phyloP scores from a whole-genome alignment of 2,113 vertebrate species.

The Platichthys stellatus region DNA sequence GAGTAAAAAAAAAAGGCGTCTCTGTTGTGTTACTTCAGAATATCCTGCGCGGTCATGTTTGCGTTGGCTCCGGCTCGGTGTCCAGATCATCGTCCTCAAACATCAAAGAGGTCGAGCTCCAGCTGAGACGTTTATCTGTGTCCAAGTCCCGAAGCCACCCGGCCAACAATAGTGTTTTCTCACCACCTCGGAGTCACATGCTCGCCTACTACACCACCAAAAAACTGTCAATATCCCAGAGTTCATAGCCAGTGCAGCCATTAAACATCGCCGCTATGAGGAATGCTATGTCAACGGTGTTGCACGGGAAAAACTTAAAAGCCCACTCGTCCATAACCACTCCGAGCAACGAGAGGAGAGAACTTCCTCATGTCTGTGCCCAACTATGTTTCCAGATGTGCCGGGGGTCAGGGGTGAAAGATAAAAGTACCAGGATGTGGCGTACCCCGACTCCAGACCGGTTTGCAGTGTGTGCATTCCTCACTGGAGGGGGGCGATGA shows the following conservation, averaged over 20 bases:
- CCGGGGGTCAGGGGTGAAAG: conserved; percentile 89
- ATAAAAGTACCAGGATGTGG: conserved; percentile 97
- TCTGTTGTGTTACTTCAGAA: conserved; percentile 70
- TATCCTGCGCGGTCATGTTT: conserved; percentile 82
- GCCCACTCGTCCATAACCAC: conserved; percentile 79
- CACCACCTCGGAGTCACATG: conserved; percentile 77
- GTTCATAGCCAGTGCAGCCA: conserved; percentile 84
- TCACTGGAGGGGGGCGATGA: conserved; percentile 86
- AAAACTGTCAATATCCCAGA: conserved; percentile 81
- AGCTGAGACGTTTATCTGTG: conserved; percentile 85
- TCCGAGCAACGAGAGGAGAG: conserved; percentile 88
- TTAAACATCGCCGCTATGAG: conserved; percentile 75
- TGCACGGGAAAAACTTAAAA: conserved; percentile 65
- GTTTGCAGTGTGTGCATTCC: conserved; percentile 85
- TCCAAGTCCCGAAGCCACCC: conserved; percentile 83
- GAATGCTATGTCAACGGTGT: conserved; percentile 59
- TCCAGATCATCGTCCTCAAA: conserved; percentile 80
- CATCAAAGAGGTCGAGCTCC: conserved; percentile 83
- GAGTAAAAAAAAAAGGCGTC: conserved; percentile 25
- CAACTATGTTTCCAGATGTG: conserved; percentile 98
- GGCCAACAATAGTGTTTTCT: conserved; percentile 79
- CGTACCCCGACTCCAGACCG: conserved; percentile 80
- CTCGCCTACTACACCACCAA: conserved; percentile 69
- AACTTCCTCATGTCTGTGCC: conserved; percentile 90
- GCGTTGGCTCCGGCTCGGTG: conserved; percentile 80